phyloP scores from a whole-genome alignment of 2,888 invertebrate genomes.

The Chelonus formosanus region DNA sequence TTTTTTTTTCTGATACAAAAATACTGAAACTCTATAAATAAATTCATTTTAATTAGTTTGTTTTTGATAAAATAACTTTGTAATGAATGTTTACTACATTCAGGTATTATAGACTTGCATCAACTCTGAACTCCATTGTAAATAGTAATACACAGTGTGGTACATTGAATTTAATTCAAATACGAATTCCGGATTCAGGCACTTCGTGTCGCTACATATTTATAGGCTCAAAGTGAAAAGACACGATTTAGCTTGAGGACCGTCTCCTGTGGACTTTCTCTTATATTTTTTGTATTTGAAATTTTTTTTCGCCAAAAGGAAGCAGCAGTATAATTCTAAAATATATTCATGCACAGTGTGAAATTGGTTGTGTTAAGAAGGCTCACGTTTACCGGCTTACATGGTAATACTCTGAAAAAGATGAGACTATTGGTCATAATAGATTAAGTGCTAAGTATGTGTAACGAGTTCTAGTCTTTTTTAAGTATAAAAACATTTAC shows the following conservation, averaged over 20 bases:
- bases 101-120: neutral
- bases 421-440: too few species aligned
- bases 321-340: neutral
- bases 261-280: conserved; percentile 25
- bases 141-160: neutral
- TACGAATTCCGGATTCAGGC: conserved; percentile 24
- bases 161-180: conserved; percentile 6
- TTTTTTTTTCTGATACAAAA: too few species aligned
- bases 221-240: conserved; percentile 25
- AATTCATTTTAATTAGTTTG: too few species aligned
- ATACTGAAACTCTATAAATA: too few species aligned
- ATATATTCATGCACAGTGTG: neutral
- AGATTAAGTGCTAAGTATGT: neutral
- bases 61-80: too few species aligned
- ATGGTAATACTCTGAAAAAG: too few species aligned
- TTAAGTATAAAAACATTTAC: neutral
- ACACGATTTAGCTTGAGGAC: conserved; percentile 23
- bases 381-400: neutral
- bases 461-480: neutral
- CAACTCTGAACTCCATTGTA: neutral
- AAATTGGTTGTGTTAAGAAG: conserved; percentile 1
- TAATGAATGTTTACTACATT: too few species aligned
- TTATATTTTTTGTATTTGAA: conserved; percentile 3
- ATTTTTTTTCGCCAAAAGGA: neutral
- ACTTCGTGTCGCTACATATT: conserved; percentile 28